These are phyloP conservation scores for Cephus pygmeus DNA, from an alignment of 2,888 invertebrate genomes.

Conservation along the genomic window DNA sequence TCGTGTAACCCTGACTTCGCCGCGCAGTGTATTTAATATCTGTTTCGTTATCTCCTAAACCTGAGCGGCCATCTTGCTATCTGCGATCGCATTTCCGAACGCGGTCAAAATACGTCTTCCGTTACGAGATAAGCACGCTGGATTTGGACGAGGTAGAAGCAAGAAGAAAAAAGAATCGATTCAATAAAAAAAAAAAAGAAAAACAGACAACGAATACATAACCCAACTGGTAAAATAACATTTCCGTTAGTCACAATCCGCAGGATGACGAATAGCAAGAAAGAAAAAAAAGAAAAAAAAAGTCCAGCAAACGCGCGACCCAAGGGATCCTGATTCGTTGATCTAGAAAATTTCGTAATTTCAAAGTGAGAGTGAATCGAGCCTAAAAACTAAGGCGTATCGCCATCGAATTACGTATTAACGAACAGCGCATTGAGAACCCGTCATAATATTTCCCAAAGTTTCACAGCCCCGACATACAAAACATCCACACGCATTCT, in stretches of 20 bases:
- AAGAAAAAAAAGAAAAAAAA: neutral
- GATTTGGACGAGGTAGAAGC: neutral
- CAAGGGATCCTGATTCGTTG: neutral
- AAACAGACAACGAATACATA: neutral
- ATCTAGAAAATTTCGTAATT: neutral
- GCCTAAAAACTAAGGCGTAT: neutral
- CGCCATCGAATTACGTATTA: neutral
- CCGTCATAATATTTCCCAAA: neutral
- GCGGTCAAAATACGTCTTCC: conserved; percentile 11
- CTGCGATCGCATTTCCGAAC: conserved; percentile 24
- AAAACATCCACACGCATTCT: too few species aligned
- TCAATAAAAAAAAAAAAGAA: neutral
- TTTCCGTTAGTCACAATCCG: neutral
- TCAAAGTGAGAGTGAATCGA: neutral
- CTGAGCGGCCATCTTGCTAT: conserved; percentile 34
- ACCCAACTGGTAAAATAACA: neutral
- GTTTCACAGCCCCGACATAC: neutral
- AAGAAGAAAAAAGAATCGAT: neutral
- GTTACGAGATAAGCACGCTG: neutral
- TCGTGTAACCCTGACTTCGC: conserved; percentile 22
- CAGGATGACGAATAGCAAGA: neutral
- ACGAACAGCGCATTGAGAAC: neutral
- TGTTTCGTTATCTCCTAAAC: conserved; percentile 38
- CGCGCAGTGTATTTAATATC: conserved; percentile 35
- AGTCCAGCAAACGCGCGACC: neutral